These are phyloP conservation scores for Stenolophus ochropezus DNA, from an alignment of 2,888 invertebrate genomes.

Conservation along the genomic window DNA sequence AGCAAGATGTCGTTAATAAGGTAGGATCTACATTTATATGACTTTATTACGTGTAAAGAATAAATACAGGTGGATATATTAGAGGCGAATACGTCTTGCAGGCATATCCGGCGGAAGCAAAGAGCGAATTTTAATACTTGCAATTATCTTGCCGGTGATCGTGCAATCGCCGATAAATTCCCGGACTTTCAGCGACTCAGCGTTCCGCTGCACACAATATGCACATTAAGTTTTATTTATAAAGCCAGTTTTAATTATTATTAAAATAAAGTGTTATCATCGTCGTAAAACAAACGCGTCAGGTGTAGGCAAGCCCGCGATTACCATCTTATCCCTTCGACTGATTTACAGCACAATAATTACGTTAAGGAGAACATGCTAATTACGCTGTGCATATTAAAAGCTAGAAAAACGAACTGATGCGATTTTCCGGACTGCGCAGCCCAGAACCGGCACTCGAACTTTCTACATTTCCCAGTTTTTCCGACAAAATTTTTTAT, in stretches of 20 bases:
- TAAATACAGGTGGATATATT: background rate
- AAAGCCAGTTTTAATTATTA: slow-evolving; percentile 53
- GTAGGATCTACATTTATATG: background rate
- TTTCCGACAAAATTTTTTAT: too few species aligned
- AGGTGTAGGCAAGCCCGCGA: slow-evolving; percentile 47
- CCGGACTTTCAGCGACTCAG: slow-evolving; percentile 42
- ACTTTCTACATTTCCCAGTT: background rate
- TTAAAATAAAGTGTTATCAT: slow-evolving; percentile 58
- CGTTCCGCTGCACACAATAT: slow-evolving; percentile 55
- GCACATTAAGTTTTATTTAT: slow-evolving; percentile 56
- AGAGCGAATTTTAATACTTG: slow-evolving; percentile 47
- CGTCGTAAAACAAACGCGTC: slow-evolving; percentile 57
- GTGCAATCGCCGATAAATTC: slow-evolving; percentile 49
- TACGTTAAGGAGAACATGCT: slow-evolving; percentile 54
- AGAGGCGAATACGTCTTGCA: background rate
- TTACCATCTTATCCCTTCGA: slow-evolving; percentile 55
- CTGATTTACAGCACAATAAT: slow-evolving; percentile 59
- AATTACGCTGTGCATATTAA: slow-evolving; percentile 43
- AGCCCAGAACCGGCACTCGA: background rate
- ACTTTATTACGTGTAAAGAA: background rate
- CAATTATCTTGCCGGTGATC: slow-evolving; percentile 19
- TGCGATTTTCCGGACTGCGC: background rate
- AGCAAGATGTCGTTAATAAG: background rate
- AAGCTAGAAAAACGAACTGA: slow-evolving; percentile 28
- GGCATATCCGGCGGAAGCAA: slow-evolving; percentile 44